Base-by-base conservation (phyloP, 2,113 vertebrate genomes). In the Ceratotherium simum region DNA sequence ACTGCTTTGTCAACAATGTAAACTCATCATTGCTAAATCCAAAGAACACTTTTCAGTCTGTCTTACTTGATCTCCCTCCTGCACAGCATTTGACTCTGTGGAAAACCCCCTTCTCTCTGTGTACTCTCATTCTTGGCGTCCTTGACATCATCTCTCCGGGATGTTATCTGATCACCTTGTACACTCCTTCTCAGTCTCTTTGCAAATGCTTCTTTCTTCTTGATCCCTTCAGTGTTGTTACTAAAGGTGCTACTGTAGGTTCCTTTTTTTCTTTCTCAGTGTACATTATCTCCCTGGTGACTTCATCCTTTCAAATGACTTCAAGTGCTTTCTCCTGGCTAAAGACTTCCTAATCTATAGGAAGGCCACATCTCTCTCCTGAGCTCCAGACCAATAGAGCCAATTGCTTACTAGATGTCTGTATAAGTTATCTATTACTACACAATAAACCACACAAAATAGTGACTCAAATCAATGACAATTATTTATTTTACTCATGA, bases 11-110 rank as follows among this genome's bases (percentile, higher is more conserved):
- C 73, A 91, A 46, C 33, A 90, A 54, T n/a, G 31, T 69, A 93
- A 97, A 79, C 8, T 51, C 27, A 91, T 7, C 75, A n/a, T 29
- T 95, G 46, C 33, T 87, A 96, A 86, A 70, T 54, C n/a, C 54
- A 93, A 84, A 83, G 31, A 48, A 64, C 3, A n/a, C 8, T 78
- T 91, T 80, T 31, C 14, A 51, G 33, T 83, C 21, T 89, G 14
- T 51, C 27, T 91, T 65, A 39, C 11, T 23, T 56, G 31, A 67
- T 48, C 54, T 69, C 39, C 6, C 8, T 82, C 56, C 39, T 16
- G 51, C 14, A 67, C 1, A 36, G 73, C 27, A 36, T 62, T 70
- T 79, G 64, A 70, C 36, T 88, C 31, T 67, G 27, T 51, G 51
- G 51, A 33, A 29, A 70, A 46, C 8, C 33, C 1, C 21, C 13